These are phyloP conservation scores for Manis pentadactyla DNA, from an alignment of 2,797 vertebrate species.

Conservation along the genomic window DNA sequence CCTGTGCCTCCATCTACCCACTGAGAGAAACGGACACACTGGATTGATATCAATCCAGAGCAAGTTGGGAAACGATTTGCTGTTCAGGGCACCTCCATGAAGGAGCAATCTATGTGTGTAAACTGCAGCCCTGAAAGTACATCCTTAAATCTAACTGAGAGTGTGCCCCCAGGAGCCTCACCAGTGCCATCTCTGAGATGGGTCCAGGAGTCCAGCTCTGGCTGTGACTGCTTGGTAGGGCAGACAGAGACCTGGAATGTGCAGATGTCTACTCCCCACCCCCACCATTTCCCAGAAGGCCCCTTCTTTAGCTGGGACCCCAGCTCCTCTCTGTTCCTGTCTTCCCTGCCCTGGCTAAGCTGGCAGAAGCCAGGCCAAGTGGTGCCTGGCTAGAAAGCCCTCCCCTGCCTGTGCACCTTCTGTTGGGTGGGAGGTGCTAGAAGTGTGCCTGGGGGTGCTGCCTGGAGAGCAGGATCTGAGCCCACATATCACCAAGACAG, in stretches of 20 bases:
- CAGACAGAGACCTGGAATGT: neutral
- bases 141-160: neutral
- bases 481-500: neutral
- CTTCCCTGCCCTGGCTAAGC: neutral
- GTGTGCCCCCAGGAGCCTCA: neutral
- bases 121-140: neutral
- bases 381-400: constrained; percentile 39
- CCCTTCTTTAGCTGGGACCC: neutral
- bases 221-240: neutral
- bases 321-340: neutral
- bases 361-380: constrained; percentile 60
- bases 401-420: constrained; percentile 72
- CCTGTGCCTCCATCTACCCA: neutral
- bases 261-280: constrained; percentile 6
- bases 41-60: neutral
- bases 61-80: neutral
- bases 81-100: neutral
- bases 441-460: constrained; percentile 26
- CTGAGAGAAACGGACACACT: neutral
- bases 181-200: neutral
- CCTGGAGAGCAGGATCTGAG: constrained; percentile 58
- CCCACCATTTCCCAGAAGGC: constrained; percentile 1
- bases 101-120: neutral
- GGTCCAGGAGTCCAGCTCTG: neutral
- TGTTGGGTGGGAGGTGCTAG: constrained; percentile 71